Conservation (phyloP, 2,113 vertebrate species). For the Camelus dromedarius region DNA sequence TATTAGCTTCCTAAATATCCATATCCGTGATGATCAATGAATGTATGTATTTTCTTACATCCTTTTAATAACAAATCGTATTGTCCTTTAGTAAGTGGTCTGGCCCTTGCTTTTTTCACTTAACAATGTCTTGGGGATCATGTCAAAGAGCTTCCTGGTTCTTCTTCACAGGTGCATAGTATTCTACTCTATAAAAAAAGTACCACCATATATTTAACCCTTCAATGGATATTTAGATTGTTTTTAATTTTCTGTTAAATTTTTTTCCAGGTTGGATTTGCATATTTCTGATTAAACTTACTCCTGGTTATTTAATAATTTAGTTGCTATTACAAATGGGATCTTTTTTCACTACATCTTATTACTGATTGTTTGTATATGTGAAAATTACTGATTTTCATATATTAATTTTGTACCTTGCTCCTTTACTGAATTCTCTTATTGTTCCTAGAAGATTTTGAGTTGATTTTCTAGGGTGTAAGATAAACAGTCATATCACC, state of each 20-base stretch:
- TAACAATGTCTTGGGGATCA: background rate
- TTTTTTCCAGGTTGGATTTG: background rate
- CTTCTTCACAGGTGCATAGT: background rate
- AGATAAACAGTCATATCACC: background rate
- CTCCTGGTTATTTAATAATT: background rate
- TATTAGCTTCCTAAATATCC: background rate
- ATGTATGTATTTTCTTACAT: background rate
- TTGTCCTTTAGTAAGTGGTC: background rate
- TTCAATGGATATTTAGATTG: background rate
- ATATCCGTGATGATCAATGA: background rate
- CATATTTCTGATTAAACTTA: background rate
- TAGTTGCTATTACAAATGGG: background rate
- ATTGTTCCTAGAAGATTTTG: background rate
- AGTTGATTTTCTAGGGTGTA: slow-evolving; percentile 41
- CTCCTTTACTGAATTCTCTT: background rate
- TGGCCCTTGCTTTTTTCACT: background rate
- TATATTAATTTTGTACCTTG: background rate
- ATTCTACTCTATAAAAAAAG: background rate
- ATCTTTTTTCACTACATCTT: background rate
- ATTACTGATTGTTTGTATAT: background rate
- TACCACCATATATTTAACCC: background rate
- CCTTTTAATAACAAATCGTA: background rate
- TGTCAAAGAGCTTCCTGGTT: background rate
- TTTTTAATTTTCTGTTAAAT: background rate
- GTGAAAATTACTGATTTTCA: slow-evolving; percentile 2